phyloP scores from a whole-genome alignment of 1,140 invertebrate species.

The Ridgeia piscesae region DNA sequence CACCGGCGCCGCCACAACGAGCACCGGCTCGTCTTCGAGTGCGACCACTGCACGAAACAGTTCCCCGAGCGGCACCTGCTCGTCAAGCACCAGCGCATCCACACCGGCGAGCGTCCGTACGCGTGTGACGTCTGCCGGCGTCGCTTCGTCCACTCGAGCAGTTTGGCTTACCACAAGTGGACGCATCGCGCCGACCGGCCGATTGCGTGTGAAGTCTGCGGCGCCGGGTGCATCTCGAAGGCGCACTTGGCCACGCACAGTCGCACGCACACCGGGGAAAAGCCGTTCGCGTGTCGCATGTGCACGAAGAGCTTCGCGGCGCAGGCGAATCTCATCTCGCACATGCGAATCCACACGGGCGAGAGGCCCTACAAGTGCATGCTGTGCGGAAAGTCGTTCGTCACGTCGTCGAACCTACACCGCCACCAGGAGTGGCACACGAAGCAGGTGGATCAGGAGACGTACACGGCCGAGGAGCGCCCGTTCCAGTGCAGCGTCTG shows the following conservation, averaged over 20 bases:
- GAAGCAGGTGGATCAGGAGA: neutral
- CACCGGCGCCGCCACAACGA: neutral
- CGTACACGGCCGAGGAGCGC: constrained; percentile 67
- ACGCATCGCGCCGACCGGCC: neutral
- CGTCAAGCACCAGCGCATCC: neutral
- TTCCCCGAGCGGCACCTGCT: neutral
- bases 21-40: neutral
- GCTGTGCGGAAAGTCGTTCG: constrained; percentile 6
- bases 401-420: neutral
- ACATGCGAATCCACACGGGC: neutral
- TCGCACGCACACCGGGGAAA: neutral
- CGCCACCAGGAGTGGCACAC: constrained; percentile 70
- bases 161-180: neutral
- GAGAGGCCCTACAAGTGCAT: constrained; percentile 8
- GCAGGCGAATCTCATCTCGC: neutral
- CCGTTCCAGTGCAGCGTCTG: constrained; percentile 85
- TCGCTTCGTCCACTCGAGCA: neutral
- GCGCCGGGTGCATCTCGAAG: neutral
- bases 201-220: neutral
- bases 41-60: neutral
- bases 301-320: neutral
- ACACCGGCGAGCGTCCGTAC: neutral
- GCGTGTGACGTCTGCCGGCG: neutral
- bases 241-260: neutral
- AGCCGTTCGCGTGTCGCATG: neutral